Percentiles rank a stretch among this genome's conserved stretches.
Evolutionary conservation across 2,113 vertebrate species (phyloP).

Genomic region (Gallinago undulata): DNA sequence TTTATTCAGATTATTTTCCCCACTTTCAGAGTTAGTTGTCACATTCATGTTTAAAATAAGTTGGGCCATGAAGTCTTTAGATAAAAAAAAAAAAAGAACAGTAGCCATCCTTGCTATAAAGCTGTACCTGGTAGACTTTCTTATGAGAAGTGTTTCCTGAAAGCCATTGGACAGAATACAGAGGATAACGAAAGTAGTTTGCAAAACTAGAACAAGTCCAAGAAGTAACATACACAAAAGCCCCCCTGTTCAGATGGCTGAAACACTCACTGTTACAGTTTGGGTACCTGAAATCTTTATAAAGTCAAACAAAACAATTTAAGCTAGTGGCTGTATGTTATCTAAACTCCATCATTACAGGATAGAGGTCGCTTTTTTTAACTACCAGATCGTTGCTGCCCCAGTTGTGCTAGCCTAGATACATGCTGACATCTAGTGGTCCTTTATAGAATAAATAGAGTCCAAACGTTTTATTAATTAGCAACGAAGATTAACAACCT

Average conservation of each 20-base stretch:
- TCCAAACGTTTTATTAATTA: background rate
- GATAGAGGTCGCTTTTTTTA: background rate
- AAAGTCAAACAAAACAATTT: background rate
- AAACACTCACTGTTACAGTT: background rate
- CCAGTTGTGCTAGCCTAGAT: background rate
- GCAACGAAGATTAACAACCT: background rate
- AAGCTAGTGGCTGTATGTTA: background rate
- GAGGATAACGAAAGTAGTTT: background rate
- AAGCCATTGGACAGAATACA: background rate
- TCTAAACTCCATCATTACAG: background rate
- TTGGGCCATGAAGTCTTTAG: background rate
- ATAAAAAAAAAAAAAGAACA: background rate
- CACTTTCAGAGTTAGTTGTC: background rate
- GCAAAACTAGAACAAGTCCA: background rate
- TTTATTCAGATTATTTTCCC: background rate
- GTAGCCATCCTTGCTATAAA: background rate
- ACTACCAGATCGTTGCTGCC: conserved; percentile 62
- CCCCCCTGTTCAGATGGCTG: background rate
- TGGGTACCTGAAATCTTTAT: background rate
- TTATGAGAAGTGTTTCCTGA: background rate
- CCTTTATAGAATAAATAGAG: background rate
- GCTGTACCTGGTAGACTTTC: background rate
- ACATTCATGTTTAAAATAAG: background rate
- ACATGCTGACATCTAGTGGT: conserved; percentile 74
- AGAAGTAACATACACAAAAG: background rate